These are phyloP conservation scores for Rhabdomys pumilio DNA, from an alignment of 2,797 vertebrate species.

Conservation along the genomic window DNA sequence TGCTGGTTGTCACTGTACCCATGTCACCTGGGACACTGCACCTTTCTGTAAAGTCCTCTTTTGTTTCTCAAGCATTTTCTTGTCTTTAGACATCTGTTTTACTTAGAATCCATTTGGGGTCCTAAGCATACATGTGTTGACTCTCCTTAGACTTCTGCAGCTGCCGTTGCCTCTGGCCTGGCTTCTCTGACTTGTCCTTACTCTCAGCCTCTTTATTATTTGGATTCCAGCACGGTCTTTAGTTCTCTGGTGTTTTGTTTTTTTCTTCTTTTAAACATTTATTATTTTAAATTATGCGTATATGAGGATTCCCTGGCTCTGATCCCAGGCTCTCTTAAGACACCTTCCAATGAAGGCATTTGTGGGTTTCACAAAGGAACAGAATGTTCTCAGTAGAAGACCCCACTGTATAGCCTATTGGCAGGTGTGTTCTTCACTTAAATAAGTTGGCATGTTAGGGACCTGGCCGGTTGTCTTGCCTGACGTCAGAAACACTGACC, in stretches of 20 bases:
- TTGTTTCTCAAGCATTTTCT: not conserved
- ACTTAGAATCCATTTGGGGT: not conserved
- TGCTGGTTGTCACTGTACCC: not conserved
- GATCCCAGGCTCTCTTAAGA: not conserved
- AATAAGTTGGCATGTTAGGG: slow-evolving; percentile 22
- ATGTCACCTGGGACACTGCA: not conserved
- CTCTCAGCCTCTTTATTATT: not conserved
- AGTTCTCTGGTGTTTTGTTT: not conserved
- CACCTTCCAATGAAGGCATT: not conserved
- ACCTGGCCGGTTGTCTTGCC: not conserved
- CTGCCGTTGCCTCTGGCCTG: not conserved
- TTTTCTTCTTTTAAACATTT: not conserved
- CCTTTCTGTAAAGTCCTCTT: not conserved
- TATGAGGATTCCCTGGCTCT: not conserved
- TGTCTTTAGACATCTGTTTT: not conserved
- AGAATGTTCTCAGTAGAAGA: not conserved
- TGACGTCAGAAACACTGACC: not conserved
- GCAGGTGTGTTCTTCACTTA: slow-evolving; percentile 5
- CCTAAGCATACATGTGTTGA: not conserved
- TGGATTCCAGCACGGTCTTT: slow-evolving; percentile 1
- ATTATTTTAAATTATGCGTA: not conserved
- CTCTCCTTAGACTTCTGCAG: not conserved
- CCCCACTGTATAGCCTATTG: not conserved
- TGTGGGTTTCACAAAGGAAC: not conserved
- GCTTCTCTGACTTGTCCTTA: not conserved